Percentiles rank a stretch among this genome's conserved stretches.
These are phyloP conservation scores for Sebastes diploproa DNA, from an alignment of 2,797 vertebrate species.

Conservation along the genomic window DNA sequence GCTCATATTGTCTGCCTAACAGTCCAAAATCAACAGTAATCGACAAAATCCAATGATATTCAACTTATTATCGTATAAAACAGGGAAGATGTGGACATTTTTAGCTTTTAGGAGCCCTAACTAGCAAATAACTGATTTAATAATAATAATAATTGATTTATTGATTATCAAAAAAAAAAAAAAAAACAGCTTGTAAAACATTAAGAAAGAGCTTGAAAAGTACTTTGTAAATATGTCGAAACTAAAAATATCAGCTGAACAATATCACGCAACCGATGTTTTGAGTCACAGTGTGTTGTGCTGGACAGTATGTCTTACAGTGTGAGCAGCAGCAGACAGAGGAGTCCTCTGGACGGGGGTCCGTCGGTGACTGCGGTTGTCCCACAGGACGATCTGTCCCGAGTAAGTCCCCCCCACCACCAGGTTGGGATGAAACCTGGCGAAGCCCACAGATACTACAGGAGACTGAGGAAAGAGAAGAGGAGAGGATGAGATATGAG, in stretches of 20 bases:
- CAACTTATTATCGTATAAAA: neutral
- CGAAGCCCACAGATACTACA: constrained; percentile 96
- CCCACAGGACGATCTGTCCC: constrained; percentile 97
- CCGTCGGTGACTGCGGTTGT: constrained; percentile 95
- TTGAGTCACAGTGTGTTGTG: neutral
- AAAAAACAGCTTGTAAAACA: neutral
- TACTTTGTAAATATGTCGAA: neutral
- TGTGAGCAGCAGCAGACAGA: constrained; percentile 95
- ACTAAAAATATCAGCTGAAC: neutral
- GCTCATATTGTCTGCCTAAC: neutral
- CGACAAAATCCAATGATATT: neutral
- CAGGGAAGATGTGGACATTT: too few relatives aligned
- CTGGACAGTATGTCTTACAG: constrained; percentile 78
- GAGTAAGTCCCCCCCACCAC: constrained; percentile 96
- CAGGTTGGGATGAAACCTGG: constrained; percentile 96
- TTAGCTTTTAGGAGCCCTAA: neutral
- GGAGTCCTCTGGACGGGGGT: constrained; percentile 97
- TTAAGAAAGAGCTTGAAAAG: neutral
- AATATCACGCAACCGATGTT: neutral
- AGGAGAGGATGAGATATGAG: neutral
- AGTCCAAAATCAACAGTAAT: neutral
- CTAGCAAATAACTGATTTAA: neutral
- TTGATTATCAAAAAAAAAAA: neutral
- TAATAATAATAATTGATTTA: neutral
- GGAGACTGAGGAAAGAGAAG: constrained; percentile 87